Evolutionary conservation across 1,140 invertebrate genomes (phyloP).

Genomic region (Drosophila obscura): DNA sequence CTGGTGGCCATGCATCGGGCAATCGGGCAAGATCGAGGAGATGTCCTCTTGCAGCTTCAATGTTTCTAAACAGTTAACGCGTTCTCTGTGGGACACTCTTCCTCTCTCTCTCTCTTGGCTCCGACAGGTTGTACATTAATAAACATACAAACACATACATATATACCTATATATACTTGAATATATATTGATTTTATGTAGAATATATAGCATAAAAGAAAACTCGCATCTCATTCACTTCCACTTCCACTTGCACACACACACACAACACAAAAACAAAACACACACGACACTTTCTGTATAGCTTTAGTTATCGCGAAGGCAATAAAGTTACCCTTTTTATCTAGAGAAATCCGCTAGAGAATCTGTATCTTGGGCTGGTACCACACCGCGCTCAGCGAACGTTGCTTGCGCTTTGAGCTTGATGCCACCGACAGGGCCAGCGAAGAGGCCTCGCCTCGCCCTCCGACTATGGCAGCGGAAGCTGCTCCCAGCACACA

Average conservation of each 20-base stretch:
- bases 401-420: conserved; percentile 51
- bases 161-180: too few relatives aligned
- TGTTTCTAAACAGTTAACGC: conserved; percentile 32
- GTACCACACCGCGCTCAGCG: conserved; percentile 43
- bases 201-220: too few relatives aligned
- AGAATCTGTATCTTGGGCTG: neutral
- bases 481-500: conserved; percentile 13
- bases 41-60: conserved; percentile 51
- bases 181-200: too few relatives aligned
- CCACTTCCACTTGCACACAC: conserved; percentile 7
- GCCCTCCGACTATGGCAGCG: conserved; percentile 4
- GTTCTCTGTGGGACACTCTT: neutral
- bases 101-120: neutral
- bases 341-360: neutral
- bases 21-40: conserved; percentile 41
- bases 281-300: conserved; percentile 57
- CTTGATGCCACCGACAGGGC: neutral
- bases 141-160: conserved; percentile 6
- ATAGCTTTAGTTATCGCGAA: conserved; percentile 60
- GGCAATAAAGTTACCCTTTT: conserved; percentile 39
- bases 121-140: conserved; percentile 30
- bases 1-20: conserved; percentile 76
- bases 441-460: conserved; percentile 17
- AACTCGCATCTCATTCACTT: conserved; percentile 4
- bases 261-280: conserved; percentile 18